A percentile compares a stretch with the other conserved stretches of the same genome.
These are phyloP conservation scores for Dermolepida albohirtum DNA, from an alignment of 2,888 invertebrate species.

Conservation along the genomic window DNA sequence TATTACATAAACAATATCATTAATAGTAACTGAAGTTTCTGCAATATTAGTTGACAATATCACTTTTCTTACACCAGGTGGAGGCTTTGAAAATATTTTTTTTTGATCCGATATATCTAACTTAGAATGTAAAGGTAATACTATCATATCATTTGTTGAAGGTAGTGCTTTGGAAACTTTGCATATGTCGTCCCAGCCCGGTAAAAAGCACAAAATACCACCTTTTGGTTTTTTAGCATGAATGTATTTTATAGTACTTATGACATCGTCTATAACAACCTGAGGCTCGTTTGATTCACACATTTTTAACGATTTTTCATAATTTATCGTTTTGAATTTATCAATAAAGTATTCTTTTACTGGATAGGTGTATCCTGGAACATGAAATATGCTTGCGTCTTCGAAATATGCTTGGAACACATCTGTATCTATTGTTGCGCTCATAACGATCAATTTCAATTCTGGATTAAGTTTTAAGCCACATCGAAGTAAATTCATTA, in stretches of 20 bases:
- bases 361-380: constrained; percentile 71
- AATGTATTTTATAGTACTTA: constrained; percentile 69
- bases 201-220: constrained; percentile 79
- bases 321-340: constrained; percentile 64
- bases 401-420: constrained; percentile 71
- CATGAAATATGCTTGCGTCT: constrained; percentile 59
- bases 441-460: constrained; percentile 77
- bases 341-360: constrained; percentile 72
- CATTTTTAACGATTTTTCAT: constrained; percentile 60
- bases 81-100: constrained; percentile 68
- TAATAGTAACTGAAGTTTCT: constrained; percentile 80
- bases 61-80: constrained; percentile 71
- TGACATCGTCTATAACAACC: constrained; percentile 68
- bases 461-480: constrained; percentile 68
- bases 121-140: constrained; percentile 65
- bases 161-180: constrained; percentile 67
- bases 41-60: constrained; percentile 79
- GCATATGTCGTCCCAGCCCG: constrained; percentile 80
- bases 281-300: constrained; percentile 61
- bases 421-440: constrained; percentile 76
- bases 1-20: constrained; percentile 77
- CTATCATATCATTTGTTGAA: constrained; percentile 52
- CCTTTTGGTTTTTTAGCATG: constrained; percentile 71
- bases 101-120: constrained; percentile 71
- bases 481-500: constrained; percentile 71